Evolutionary conservation across 2,113 vertebrate species (phyloP), one percentile per base, ranked within the genome.

Genomic region (Pseudorhombus dupliciocellatus): DNA sequence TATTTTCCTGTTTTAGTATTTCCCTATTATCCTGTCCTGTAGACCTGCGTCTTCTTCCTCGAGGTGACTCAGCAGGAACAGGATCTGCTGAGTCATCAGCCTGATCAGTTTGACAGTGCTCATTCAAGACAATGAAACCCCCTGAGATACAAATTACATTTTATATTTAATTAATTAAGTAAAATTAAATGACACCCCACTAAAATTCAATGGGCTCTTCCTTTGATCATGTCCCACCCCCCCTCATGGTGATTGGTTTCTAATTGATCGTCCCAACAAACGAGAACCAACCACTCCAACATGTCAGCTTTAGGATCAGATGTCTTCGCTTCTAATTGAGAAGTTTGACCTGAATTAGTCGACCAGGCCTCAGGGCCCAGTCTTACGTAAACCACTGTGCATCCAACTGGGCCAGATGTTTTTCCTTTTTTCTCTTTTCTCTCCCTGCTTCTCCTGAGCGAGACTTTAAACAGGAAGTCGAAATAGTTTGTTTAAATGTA

Each of bases 401-500:
- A 60, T 73, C 82, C 83, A 77, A n/a, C n/a, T n/a, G n/a, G n/a
- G n/a, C n/a, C n/a, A 37, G 34, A 37, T 37, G 2, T 84, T 81
- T 54, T 14, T 15, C 15, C 20, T 22, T 42, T 42, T 42, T 42
- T 44, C 18, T 16, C 12, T 44, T 16, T 18, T 18, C 40, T 44
- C 40, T 44, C 40, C 40, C 50, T 54, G 16, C 18, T 20, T 6
- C 22, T 54, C 52, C 14, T 31, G 83, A 84, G 84, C 81, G 84
- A 60, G 79, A 94, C 93, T 93, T 95, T 95, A 95, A 95, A 97
- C 93, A 94, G 94, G 95, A 96, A 93, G 94, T 89, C 87, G 68
- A 93, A 94, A 94, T 83, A 92, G 93, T 95, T 96, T 96, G 94
- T 95, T 96, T 96, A 95, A 95, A 95, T 93, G 91, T 92, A 92